phyloP scores from a whole-genome alignment of 2,113 vertebrate species.

The Pygoscelis antarcticus region DNA sequence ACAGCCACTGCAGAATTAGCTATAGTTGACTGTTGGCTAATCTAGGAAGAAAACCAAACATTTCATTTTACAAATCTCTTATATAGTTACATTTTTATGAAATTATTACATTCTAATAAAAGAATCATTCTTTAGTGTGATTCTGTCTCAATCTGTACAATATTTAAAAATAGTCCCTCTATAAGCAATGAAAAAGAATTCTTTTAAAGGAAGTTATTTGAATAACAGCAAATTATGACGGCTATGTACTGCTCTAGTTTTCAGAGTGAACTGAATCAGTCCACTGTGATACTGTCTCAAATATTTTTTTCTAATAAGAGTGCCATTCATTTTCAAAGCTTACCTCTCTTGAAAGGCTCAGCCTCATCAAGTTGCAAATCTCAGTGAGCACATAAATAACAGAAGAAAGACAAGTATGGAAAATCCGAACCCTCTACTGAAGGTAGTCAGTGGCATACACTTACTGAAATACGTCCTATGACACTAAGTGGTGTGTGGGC shows the following conservation, averaged over 20 bases:
- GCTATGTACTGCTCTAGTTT: not conserved
- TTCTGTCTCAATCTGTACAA: not conserved
- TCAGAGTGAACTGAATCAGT: not conserved
- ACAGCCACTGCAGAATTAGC: not conserved
- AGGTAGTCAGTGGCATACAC: not conserved
- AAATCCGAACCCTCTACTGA: not conserved
- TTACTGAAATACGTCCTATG: not conserved
- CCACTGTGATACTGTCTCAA: not conserved
- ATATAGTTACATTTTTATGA: not conserved
- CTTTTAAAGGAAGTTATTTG: not conserved
- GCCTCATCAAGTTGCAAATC: not conserved
- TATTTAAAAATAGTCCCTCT: not conserved
- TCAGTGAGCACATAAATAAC: conserved; percentile 9
- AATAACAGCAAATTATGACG: not conserved
- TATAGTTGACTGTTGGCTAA: not conserved
- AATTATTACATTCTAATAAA: not conserved
- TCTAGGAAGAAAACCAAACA: not conserved
- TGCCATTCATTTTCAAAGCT: not conserved
- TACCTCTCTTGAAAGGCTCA: not conserved
- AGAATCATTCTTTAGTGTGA: not conserved
- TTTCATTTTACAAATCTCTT: not conserved
- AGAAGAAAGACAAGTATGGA: not conserved
- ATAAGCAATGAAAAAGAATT: not conserved
- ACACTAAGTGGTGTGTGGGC: conserved; percentile 29
- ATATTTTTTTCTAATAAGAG: not conserved